Evolutionary conservation across 2,113 vertebrate genomes (phyloP).

Genomic region (Bostrychus sinensis): DNA sequence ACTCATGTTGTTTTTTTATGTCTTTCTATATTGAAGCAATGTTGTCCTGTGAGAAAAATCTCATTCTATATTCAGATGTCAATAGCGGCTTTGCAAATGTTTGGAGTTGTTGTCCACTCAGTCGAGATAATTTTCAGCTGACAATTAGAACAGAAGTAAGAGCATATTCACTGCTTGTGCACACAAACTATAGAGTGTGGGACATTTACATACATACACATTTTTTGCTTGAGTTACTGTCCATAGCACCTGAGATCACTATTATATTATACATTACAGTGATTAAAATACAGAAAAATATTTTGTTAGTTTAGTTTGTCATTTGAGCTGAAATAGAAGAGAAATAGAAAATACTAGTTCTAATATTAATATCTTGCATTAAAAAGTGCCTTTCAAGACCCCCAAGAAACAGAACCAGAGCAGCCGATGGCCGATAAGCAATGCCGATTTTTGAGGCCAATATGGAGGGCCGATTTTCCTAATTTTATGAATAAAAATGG

Average conservation of each 20-base stretch:
- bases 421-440: too few relatives aligned
- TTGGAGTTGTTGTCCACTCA: conserved; percentile 25
- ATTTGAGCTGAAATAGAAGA: too few relatives aligned
- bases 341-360: too few relatives aligned
- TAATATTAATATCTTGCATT: too few relatives aligned
- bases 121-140: conserved; percentile 21
- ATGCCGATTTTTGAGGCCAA: too few relatives aligned
- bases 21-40: conserved; percentile 24
- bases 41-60: not conserved
- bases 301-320: too few relatives aligned
- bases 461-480: too few relatives aligned
- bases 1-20: conserved; percentile 21
- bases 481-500: too few relatives aligned
- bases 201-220: conserved; percentile 22
- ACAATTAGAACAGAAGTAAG: conserved; percentile 41
- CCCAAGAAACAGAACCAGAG: too few relatives aligned
- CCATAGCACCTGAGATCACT: conserved; percentile 31
- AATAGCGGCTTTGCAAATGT: conserved; percentile 45
- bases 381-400: too few relatives aligned
- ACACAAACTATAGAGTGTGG: conserved; percentile 23
- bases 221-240: conserved; percentile 9
- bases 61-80: conserved; percentile 16
- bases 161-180: conserved; percentile 24
- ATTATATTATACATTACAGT: too few relatives aligned
- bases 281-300: too few relatives aligned